phyloP scores from a whole-genome alignment of 23 tunicate genomes.

The Ciona savignyi region DNA sequence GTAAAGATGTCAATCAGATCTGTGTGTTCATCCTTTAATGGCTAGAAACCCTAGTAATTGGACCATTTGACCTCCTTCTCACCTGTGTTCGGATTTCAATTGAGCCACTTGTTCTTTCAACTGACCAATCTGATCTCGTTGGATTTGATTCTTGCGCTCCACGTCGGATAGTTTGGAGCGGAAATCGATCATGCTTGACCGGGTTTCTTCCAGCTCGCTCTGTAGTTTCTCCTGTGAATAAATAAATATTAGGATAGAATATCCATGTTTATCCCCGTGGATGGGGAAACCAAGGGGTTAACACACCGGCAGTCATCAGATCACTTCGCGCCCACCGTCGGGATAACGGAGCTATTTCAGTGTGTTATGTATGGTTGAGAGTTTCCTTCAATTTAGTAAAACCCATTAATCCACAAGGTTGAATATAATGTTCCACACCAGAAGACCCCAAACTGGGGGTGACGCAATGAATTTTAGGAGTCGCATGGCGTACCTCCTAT shows the following conservation, averaged over 20 bases:
- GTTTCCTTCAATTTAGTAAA: constrained; percentile 15
- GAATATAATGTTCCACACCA: no score
- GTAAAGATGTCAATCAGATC: no score
- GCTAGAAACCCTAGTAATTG: no score
- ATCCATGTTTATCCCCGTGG: constrained; percentile 43
- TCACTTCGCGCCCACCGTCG: constrained; percentile 40
- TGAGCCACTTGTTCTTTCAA: constrained; percentile 52
- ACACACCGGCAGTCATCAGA: constrained; percentile 25
- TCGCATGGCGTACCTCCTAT: no score
- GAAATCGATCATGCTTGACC: constrained; percentile 21
- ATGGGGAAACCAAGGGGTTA: constrained; percentile 31
- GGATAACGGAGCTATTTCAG: constrained; percentile 19
- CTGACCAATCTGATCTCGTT: constrained; percentile 26
- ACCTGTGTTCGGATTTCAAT: constrained; percentile 65
- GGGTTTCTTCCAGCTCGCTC: constrained; percentile 26
- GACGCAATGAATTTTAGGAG: no score
- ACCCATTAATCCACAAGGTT: constrained; percentile 6
- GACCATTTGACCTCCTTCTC: no score
- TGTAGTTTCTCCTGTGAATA: constrained; percentile 8
- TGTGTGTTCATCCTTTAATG: no score
- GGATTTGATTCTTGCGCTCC: constrained; percentile 51
- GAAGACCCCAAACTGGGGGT: no score
- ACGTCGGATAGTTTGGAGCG: constrained; percentile 33
- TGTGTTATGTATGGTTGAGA: constrained; percentile 22
- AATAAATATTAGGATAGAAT: not conserved